A percentile compares a stretch with the other conserved stretches of the same genome.
phyloP scores from a whole-genome alignment of 2,888 invertebrate genomes.

The Ophion costatus region DNA sequence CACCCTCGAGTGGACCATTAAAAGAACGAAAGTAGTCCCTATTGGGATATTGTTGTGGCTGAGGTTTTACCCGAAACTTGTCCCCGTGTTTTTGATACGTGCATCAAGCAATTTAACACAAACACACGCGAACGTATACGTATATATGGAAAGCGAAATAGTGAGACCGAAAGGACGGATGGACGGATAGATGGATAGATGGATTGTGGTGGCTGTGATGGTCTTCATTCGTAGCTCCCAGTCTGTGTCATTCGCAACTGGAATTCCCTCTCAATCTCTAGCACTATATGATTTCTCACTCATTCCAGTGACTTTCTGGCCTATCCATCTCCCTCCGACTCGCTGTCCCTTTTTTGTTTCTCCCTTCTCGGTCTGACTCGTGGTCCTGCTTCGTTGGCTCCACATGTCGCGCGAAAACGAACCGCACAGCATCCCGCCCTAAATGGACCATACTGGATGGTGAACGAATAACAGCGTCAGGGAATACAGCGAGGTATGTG shows the following conservation, averaged over 20 bases:
- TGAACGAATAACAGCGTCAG: constrained; percentile 33
- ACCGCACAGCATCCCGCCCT: constrained; percentile 75
- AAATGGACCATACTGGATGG: constrained; percentile 77
- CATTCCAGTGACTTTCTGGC: constrained; percentile 35
- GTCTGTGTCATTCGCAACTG: constrained; percentile 49
- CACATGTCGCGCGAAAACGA: constrained; percentile 79
- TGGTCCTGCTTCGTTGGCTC: constrained; percentile 82
- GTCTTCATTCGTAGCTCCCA: constrained; percentile 44
- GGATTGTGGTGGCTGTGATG: constrained; percentile 69
- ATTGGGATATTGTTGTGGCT: constrained; percentile 79
- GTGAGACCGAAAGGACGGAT: constrained; percentile 40
- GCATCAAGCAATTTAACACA: constrained; percentile 24
- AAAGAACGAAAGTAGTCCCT: constrained; percentile 81
- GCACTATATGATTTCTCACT: constrained; percentile 31
- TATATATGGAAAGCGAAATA: constrained; percentile 15
- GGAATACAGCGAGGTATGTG: constrained; percentile 37
- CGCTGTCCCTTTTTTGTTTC: constrained; percentile 69
- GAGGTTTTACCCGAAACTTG: constrained; percentile 69
- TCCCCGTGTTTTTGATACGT: constrained; percentile 47
- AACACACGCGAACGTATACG: constrained; percentile 19
- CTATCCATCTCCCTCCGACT: constrained; percentile 28
- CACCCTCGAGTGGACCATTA: constrained; percentile 78
- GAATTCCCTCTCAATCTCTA: constrained; percentile 12
- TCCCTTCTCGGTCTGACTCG: constrained; percentile 61
- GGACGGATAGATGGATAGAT: constrained; percentile 74